These are phyloP conservation scores for Pyrrhia umbra DNA, from an alignment of 2,888 invertebrate genomes.

Conservation along the genomic window DNA sequence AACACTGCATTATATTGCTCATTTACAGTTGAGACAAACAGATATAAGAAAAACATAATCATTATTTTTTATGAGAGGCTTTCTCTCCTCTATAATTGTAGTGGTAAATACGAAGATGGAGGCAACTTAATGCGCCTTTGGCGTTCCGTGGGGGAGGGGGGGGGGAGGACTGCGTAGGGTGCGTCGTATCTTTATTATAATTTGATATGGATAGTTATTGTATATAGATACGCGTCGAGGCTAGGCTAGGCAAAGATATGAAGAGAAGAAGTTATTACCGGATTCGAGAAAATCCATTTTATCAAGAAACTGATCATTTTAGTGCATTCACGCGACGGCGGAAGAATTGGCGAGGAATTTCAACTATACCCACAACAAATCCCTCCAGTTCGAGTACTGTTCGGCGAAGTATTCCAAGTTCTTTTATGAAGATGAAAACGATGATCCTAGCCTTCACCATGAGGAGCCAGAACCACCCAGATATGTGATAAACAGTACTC, in stretches of 20 bases:
- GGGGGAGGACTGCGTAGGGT: neutral
- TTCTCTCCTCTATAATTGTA: neutral
- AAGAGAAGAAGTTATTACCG: neutral
- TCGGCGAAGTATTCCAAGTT: constrained; percentile 95
- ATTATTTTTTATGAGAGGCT: too few relatives aligned
- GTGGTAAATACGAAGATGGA: neutral
- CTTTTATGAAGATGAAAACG: constrained; percentile 67
- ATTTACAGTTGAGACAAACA: too few relatives aligned
- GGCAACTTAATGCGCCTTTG: neutral
- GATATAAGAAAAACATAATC: too few relatives aligned
- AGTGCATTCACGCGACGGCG: constrained; percentile 94
- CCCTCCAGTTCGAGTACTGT: constrained; percentile 91
- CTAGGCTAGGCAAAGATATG: neutral
- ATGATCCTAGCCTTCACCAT: constrained; percentile 28
- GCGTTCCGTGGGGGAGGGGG: too few relatives aligned
- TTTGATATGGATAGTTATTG: neutral
- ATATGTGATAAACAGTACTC: constrained; percentile 73
- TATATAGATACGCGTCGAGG: neutral
- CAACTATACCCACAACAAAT: constrained; percentile 80
- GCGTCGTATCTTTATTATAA: neutral
- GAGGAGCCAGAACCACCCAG: constrained; percentile 64
- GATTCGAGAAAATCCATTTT: neutral
- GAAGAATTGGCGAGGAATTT: constrained; percentile 92
- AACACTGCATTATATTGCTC: too few relatives aligned
- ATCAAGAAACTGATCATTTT: neutral